Conservation (phyloP, 2,888 invertebrate species). For the Heterodera filipjevi region DNA sequence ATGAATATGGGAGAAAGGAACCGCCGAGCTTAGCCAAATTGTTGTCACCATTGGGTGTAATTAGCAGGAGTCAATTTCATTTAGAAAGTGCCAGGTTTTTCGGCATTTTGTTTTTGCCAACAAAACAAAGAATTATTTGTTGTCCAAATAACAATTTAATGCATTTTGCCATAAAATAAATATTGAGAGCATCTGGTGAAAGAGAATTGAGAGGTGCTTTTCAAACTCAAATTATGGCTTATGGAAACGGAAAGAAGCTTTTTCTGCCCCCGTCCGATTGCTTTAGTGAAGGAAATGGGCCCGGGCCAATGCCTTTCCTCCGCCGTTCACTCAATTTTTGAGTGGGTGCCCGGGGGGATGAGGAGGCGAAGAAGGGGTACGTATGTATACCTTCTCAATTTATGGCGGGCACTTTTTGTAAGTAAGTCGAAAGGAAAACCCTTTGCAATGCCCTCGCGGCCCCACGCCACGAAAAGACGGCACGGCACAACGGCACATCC, state of each 20-base stretch:
- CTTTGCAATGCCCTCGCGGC: background rate
- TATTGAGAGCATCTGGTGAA: background rate
- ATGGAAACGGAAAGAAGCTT: background rate
- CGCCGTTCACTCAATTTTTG: background rate
- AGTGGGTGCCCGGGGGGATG: background rate
- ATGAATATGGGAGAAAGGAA: too few relatives aligned
- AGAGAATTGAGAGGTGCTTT: background rate
- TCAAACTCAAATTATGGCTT: background rate
- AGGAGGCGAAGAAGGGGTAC: background rate
- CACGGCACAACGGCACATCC: background rate
- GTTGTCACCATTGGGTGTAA: too few relatives aligned
- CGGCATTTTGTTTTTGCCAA: too few relatives aligned
- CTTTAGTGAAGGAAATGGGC: background rate
- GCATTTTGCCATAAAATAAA: background rate
- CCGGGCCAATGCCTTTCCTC: background rate
- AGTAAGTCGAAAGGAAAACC: background rate
- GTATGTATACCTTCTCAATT: constrained; percentile 9
- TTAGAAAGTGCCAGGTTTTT: too few relatives aligned
- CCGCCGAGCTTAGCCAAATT: too few relatives aligned
- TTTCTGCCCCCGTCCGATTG: background rate
- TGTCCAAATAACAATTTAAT: background rate
- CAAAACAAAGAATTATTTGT: too few relatives aligned
- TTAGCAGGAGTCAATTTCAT: too few relatives aligned
- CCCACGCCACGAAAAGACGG: background rate
- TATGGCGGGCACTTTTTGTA: background rate